Percentiles rank a stretch among this genome's conserved stretches.
Evolutionary conservation across 2,797 vertebrate species (phyloP).

Genomic region (Antrozous pallidus): DNA sequence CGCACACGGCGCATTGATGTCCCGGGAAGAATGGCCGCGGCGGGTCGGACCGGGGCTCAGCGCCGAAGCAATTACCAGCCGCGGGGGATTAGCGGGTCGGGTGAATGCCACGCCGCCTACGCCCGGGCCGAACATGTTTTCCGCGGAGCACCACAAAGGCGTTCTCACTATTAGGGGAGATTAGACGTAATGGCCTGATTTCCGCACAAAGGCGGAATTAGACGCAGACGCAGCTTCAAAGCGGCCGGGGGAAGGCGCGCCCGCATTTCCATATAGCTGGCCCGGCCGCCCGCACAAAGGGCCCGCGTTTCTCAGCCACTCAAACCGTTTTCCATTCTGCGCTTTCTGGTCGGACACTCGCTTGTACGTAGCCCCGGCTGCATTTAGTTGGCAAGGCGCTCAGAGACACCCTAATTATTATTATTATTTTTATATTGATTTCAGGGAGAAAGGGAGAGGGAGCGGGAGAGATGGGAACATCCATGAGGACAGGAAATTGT

Average conservation of each 20-base stretch:
- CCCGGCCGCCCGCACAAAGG: slow-evolving; percentile 87
- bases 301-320: no score
- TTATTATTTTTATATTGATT: no score
- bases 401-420: no score
- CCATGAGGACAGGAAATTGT: no score
- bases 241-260: slow-evolving; percentile 88
- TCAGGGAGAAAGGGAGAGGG: no score
- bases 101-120: slow-evolving; percentile 92
- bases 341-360: no score
- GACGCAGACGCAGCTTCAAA: slow-evolving; percentile 96
- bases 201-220: slow-evolving; percentile 91
- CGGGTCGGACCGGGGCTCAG: slow-evolving; percentile 81
- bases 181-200: slow-evolving; percentile 98
- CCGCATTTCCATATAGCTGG: slow-evolving; percentile 99
- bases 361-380: no score
- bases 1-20: slow-evolving; percentile 90
- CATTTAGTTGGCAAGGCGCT: no score
- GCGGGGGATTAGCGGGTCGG: slow-evolving; percentile 90
- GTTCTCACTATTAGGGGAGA: slow-evolving; percentile 87
- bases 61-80: slow-evolving; percentile 94
- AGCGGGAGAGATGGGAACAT: no score
- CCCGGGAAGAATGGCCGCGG: slow-evolving; percentile 83
- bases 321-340: no score
- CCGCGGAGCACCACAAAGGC: slow-evolving; percentile 93
- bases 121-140: slow-evolving; percentile 94